Percentiles rank a stretch among this genome's conserved stretches.
Evolutionary conservation across 35 echinoderm and acorn worm genomes (phyloP).

Genomic region (Apostichopus parvimensis): DNA sequence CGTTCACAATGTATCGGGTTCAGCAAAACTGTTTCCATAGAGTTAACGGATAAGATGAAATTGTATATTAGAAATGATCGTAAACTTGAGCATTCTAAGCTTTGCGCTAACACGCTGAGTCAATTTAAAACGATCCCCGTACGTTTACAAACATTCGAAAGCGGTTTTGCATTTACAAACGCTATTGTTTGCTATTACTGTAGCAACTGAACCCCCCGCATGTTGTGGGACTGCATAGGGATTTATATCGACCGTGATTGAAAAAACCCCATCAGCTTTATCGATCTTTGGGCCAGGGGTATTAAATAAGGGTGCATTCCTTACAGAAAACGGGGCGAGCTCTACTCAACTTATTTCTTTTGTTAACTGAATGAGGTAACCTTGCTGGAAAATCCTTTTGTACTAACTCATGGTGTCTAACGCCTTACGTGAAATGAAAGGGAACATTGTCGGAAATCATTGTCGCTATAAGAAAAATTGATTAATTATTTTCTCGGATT

Average conservation of each 20-base stretch:
- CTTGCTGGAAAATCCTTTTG: neutral
- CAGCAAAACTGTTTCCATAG: too few species aligned
- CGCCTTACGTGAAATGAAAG: too few species aligned
- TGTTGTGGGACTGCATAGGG: neutral
- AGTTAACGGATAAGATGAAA: too few species aligned
- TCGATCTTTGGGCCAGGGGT: neutral
- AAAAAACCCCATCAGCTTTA: neutral
- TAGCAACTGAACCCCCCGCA: constrained; percentile 1
- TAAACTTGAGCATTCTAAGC: neutral
- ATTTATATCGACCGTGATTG: neutral
- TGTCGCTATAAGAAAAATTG: too few species aligned
- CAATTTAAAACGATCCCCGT: neutral
- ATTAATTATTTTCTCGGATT: too few species aligned
- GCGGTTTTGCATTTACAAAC: neutral
- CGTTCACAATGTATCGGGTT: too few species aligned
- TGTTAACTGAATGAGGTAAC: neutral
- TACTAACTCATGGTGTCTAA: too few species aligned
- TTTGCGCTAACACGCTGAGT: neutral
- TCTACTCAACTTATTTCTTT: neutral
- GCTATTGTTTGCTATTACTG: constrained; percentile 32
- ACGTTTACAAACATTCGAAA: neutral
- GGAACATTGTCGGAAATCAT: too few species aligned
- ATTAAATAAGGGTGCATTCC: neutral
- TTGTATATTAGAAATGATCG: too few species aligned
- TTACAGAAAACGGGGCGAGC: neutral